Base-by-base conservation (phyloP, 2,888 invertebrate genomes). In the Stomorhina lunata region DNA sequence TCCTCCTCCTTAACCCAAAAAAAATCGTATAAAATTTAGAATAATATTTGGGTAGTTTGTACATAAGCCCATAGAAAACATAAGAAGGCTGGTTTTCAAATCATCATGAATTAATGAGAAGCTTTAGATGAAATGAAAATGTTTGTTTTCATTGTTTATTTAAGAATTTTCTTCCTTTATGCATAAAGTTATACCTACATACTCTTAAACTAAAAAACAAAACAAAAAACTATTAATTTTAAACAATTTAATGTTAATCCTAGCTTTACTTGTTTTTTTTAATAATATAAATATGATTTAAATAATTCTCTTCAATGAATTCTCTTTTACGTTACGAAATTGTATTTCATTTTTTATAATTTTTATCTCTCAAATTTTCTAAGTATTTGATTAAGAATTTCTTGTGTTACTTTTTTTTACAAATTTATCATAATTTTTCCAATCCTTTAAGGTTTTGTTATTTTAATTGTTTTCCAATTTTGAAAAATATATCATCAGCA, bases 351-450 rank as follows among this genome's bases (percentile, higher is more conserved):
- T 59, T 17, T 17, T 34, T 50, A 22, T 43, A n/a, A n/a, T 50
- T 34, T 66, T 7, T 22, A 20, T 7, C 27, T 32, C 17, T 40
- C 10, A 50, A 22, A 32, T 43, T 55, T 43, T 32, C 43, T 55
- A 73, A 43, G 53, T 73, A 65, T 20, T 53, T 63, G 20, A 20
- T 32, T 53, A 73, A 73, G 73, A 15, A 10, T 5, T 29, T 63
- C 50, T 73, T 63, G 61, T 45, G 48, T 34, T 2, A 17, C 22
- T 88, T 84, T 84, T 84, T 79, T 84, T 55, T 22, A 34, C 57
- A 84, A 82, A n/a, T 32, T 17, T 57, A 34, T 55, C 4, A 32
- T 17, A 4, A 53, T 34, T 48, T 40, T 57, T 79, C 22, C 32
- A 17, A 78, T 48, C 65, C 50, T 72, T 57, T 59, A 79, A 66